Conservation (phyloP, 2,113 vertebrate species). For the Onychostruthus taczanowskii region DNA sequence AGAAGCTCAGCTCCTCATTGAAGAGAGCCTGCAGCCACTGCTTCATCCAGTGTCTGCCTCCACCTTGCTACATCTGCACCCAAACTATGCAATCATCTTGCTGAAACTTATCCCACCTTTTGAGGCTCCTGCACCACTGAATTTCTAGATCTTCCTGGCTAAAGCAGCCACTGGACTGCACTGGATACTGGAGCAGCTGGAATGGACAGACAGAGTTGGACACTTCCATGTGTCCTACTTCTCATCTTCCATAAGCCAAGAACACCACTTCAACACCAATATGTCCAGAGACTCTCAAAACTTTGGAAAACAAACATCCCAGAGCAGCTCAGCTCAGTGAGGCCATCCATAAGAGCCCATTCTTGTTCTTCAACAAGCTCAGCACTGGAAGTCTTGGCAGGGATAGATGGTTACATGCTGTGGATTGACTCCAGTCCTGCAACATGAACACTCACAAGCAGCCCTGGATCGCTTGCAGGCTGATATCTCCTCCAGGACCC, state of each 20-base stretch:
- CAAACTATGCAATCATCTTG: not conserved
- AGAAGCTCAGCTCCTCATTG: not conserved
- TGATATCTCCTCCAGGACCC: not conserved
- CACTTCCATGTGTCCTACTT: not conserved
- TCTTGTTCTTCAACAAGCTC: not conserved
- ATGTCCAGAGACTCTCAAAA: not conserved
- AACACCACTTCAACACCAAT: not conserved
- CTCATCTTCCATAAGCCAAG: not conserved
- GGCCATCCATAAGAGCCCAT: fast-evolving
- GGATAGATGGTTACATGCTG: not conserved
- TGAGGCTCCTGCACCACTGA: not conserved
- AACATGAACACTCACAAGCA: not conserved
- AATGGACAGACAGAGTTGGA: not conserved
- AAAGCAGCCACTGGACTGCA: not conserved
- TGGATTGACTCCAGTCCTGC: not conserved
- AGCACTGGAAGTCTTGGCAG: not conserved
- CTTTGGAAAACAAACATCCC: not conserved
- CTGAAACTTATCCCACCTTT: not conserved
- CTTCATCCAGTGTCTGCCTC: not conserved
- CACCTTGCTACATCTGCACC: not conserved
- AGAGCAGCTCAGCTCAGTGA: not conserved
- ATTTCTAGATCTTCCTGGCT: not conserved
- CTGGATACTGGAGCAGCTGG: not conserved
- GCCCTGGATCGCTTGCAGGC: not conserved
- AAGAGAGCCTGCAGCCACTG: not conserved